These are phyloP conservation scores for Chaetogeoica ovagalla DNA, from an alignment of 2,888 invertebrate genomes.

Conservation along the genomic window DNA sequence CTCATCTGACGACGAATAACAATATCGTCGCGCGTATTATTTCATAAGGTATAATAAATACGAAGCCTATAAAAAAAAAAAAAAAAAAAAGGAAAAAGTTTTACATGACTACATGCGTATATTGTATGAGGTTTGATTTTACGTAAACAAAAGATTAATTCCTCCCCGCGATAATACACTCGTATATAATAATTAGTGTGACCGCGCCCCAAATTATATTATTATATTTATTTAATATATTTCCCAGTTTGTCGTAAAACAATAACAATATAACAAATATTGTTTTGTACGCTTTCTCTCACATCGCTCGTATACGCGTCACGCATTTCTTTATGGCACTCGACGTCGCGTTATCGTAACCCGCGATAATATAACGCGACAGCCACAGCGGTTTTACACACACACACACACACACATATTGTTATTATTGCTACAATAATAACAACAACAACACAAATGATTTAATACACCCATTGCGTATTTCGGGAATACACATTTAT, in stretches of 20 bases:
- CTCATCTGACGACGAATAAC: too few species aligned
- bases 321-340: slow-evolving; percentile 46
- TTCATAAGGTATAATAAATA: too few species aligned
- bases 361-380: background rate
- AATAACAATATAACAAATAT: background rate
- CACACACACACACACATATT: too few species aligned
- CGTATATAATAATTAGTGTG: background rate
- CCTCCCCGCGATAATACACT: background rate
- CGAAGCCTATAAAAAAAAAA: too few species aligned
- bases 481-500: background rate
- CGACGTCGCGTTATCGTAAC: slow-evolving; percentile 11
- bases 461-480: background rate
- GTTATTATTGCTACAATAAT: background rate
- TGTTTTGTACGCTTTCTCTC: too few species aligned
- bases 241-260: slow-evolving; percentile 27
- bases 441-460: background rate
- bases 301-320: background rate
- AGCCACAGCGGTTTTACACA: background rate
- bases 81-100: background rate
- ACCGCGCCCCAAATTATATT: background rate
- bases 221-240: background rate
- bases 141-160: background rate
- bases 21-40: too few species aligned
- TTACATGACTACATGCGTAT: background rate
- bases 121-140: background rate